Conservation (phyloP, 2,888 invertebrate genomes). For the Drosophila mayaguana region DNA sequence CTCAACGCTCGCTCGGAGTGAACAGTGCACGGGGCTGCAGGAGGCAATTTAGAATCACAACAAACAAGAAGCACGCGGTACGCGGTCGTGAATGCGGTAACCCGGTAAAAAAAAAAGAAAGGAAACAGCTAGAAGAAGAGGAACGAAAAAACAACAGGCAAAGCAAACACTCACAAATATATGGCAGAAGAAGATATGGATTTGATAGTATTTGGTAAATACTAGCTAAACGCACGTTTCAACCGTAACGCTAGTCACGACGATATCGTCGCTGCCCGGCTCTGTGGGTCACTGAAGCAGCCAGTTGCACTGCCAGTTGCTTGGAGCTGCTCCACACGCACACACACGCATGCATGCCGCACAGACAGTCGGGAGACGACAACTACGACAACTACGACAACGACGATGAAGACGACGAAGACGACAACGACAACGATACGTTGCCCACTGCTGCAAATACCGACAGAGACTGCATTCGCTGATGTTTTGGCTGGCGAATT, state of each 20-base stretch:
- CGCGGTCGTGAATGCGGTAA: constrained; percentile 11
- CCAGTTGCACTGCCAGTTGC: constrained; percentile 39
- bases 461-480: constrained; percentile 74
- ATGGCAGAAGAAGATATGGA: neutral
- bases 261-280: constrained; percentile 61
- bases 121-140: neutral
- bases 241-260: constrained; percentile 38
- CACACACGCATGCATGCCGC: constrained; percentile 1
- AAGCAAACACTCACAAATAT: constrained; percentile 8
- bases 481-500: constrained; percentile 65
- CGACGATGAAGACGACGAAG: neutral
- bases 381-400: constrained; percentile 1
- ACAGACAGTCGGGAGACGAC: constrained; percentile 21
- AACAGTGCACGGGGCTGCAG: neutral
- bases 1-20: constrained; percentile 7
- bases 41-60: constrained; percentile 24
- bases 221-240: constrained; percentile 8
- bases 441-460: constrained; percentile 72
- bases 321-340: constrained; percentile 5
- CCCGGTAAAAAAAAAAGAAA: constrained; percentile 1
- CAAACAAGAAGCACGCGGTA: constrained; percentile 29
- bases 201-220: constrained; percentile 11
- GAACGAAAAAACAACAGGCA: neutral
- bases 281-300: constrained; percentile 62
- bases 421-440: constrained; percentile 41